Evolutionary conservation across 2,797 vertebrate species (phyloP).

Genomic region (Darevskia mixta): DNA sequence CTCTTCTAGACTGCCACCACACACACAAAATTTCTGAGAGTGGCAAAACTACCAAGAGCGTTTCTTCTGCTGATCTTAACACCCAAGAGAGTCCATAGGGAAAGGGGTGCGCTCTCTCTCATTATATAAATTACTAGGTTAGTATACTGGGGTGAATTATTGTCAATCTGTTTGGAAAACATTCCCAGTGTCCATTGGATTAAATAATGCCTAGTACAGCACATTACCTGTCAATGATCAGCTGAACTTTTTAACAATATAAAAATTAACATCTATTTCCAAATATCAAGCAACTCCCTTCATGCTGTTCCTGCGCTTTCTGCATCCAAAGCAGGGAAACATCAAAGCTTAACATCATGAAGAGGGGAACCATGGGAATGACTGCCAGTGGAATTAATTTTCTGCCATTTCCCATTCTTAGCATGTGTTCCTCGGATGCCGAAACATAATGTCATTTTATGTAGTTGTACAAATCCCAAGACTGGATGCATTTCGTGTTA

Average conservation of each 20-base stretch:
- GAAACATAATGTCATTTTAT: slow-evolving; percentile 28
- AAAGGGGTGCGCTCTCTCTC: background rate
- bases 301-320: slow-evolving; percentile 35
- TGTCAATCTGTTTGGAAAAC: slow-evolving; percentile 59
- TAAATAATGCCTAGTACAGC: slow-evolving; percentile 58
- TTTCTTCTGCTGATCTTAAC: too few relatives aligned
- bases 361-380: slow-evolving; percentile 33
- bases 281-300: slow-evolving; percentile 56
- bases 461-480: slow-evolving; percentile 50
- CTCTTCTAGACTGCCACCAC: too few relatives aligned
- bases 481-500: slow-evolving; percentile 18
- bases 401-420: slow-evolving; percentile 40
- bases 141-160: slow-evolving; percentile 57
- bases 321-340: slow-evolving; percentile 52
- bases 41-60: too few relatives aligned
- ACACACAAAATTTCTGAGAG: too few relatives aligned
- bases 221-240: slow-evolving; percentile 60
- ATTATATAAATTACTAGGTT: slow-evolving; percentile 48
- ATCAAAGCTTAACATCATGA: slow-evolving; percentile 23
- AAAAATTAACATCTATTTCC: slow-evolving; percentile 44
- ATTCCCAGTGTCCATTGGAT: slow-evolving; percentile 49
- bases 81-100: too few relatives aligned
- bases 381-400: slow-evolving; percentile 56
- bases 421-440: slow-evolving; percentile 25
- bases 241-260: slow-evolving; percentile 57